Evolutionary conservation across 2,797 vertebrate species (phyloP), one percentile per base, ranked within the genome.

Genomic region (Ctenosaura bakeri): DNA sequence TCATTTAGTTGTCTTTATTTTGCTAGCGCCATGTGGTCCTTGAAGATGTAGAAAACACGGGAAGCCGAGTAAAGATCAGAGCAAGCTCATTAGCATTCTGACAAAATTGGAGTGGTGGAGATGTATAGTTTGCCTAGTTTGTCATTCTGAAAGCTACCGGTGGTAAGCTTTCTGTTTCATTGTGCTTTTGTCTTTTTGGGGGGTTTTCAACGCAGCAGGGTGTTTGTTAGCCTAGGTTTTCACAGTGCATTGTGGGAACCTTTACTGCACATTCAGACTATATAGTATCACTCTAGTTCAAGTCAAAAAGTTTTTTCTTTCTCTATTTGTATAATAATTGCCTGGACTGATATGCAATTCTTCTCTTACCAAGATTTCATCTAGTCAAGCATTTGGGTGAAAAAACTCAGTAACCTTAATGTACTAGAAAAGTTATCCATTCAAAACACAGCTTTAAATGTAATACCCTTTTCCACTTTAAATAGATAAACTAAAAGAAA

Each of bases 1-100:
- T 99, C 99, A 99, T 99, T 99, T 99, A 99, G 98, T 98, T 98
- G 98, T 99, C 99, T 99, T 99, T 99, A 99, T 99, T 99, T 98
- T 98, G 98, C 97, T 97, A 98, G 98, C 98, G 94, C 98, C 98
- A 99, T 99, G 98, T 98, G 99, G 98, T 99, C 98, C 98, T 99
- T 99, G 98, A 99, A 99, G 99, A 98, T 98, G 98, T 98, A 98
- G 98, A 98, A 98, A 98, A 98, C 98, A 98, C 97, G 98, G 98
- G 98, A 98, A 98, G 98, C 98, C 95, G 97, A 98, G 98, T 98
- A 98, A 98, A 98, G 98, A 99, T 99, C 99, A 99, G 98, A 99
- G 98, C 98, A 97, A 97, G 97, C 98, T 98, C 98, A 98, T 98
- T 98, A 98, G 98, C 98, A 99, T 99, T 98, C 96, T 98, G 98